Percentiles rank a stretch among this genome's conserved stretches.
Evolutionary conservation across 2,113 vertebrate genomes (phyloP).

Genomic region (Ranitomeya variabilis): DNA sequence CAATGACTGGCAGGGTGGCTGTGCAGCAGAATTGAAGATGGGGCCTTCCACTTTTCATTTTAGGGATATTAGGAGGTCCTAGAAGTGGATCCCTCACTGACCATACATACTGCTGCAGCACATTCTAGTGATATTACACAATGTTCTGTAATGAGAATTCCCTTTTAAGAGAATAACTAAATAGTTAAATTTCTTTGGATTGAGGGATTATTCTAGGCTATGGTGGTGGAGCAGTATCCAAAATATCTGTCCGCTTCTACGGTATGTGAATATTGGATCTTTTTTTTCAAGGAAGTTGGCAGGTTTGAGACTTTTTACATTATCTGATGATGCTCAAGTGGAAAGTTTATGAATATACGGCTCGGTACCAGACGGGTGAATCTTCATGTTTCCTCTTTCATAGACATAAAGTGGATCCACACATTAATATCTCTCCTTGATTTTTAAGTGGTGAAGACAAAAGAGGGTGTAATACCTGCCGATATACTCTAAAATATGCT

Average conservation of each 20-base stretch:
- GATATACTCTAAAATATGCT: no score
- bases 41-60: no score
- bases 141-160: neutral
- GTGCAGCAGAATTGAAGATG: no score
- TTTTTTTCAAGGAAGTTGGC: constrained; percentile 5
- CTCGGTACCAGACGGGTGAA: constrained; percentile 59
- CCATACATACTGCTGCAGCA: neutral
- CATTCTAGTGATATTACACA: neutral
- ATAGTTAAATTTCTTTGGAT: neutral
- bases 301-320: neutral
- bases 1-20: no score
- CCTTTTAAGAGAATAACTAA: neutral
- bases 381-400: constrained; percentile 13
- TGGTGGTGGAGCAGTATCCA: neutral
- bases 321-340: constrained; percentile 53
- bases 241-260: neutral
- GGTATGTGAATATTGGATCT: neutral
- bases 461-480: neutral
- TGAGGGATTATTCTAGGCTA: neutral
- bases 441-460: neutral
- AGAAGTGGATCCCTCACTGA: neutral
- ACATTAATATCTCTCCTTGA: neutral
- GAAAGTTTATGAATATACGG: constrained; percentile 53
- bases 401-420: neutral
- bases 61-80: neutral